Conservation (phyloP, 2,888 invertebrate genomes). For the Parnassius orleans region DNA sequence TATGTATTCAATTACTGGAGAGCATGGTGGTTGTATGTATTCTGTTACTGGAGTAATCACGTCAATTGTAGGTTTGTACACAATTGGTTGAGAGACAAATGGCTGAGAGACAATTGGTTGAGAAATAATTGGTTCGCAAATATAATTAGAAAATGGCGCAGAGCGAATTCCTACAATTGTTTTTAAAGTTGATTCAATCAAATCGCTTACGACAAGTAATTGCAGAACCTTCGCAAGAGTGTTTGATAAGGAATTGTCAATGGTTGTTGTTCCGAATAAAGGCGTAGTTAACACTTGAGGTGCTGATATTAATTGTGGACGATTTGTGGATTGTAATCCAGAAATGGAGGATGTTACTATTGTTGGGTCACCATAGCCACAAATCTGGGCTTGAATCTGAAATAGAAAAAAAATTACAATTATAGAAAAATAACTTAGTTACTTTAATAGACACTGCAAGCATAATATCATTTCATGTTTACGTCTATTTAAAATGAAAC, state of each 20-base stretch:
- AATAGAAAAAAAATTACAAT: constrained; percentile 16
- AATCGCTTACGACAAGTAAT: constrained; percentile 54
- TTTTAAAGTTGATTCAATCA: constrained; percentile 41
- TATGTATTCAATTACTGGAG: constrained; percentile 10
- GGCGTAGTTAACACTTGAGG: constrained; percentile 31
- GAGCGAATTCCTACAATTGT: constrained; percentile 22
- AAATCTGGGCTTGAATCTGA: constrained; percentile 35
- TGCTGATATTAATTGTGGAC: constrained; percentile 4
- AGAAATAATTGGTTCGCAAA: constrained; percentile 17
- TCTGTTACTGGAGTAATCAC: constrained; percentile 28
- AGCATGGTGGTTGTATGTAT: constrained; percentile 21
- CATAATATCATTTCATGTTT: no score
- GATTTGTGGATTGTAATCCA: constrained; percentile 26
- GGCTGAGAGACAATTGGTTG: constrained; percentile 17
- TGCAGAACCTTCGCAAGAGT: constrained; percentile 59
- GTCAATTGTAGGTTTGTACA: constrained; percentile 25
- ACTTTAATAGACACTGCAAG: not conserved
- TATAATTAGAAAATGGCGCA: constrained; percentile 19
- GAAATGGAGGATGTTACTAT: constrained; percentile 28
- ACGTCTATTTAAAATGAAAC: no score
- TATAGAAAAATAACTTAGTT: not conserved
- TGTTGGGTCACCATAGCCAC: constrained; percentile 27
- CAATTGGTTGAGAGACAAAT: constrained; percentile 12
- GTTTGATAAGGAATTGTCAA: constrained; percentile 57
- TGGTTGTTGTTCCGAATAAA: constrained; percentile 44